These are phyloP conservation scores for Scaptomyza tumidula DNA, from an alignment of 2,888 invertebrate species.

Conservation along the genomic window DNA sequence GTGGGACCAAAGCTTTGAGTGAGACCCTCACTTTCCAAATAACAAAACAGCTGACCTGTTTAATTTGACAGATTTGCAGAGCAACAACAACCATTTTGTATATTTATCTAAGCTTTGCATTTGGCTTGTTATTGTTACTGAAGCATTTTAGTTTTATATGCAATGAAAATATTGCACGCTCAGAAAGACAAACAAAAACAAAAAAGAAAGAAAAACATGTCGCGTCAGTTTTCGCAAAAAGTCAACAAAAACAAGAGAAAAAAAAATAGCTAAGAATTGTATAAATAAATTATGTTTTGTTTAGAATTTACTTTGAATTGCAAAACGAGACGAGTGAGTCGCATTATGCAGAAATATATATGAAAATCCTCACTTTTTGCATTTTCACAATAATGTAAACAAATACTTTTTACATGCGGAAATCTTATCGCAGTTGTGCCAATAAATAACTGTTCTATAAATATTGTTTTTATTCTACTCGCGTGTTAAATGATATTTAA, in stretches of 20 bases:
- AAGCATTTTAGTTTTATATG: constrained; percentile 41
- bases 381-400: constrained; percentile 28
- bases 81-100: constrained; percentile 34
- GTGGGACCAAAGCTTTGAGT: constrained; percentile 57
- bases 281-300: constrained; percentile 40
- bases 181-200: constrained; percentile 19
- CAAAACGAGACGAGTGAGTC: constrained; percentile 16
- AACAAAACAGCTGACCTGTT: constrained; percentile 62
- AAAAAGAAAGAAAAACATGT: not conserved
- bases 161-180: constrained; percentile 7
- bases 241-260: constrained; percentile 25
- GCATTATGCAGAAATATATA: constrained; percentile 9
- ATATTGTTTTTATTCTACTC: not conserved
- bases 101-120: constrained; percentile 55
- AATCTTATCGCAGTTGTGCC: constrained; percentile 1
- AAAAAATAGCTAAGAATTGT: constrained; percentile 21
- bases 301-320: constrained; percentile 45
- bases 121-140: constrained; percentile 33
- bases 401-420: constrained; percentile 12
- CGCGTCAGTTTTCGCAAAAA: constrained; percentile 55
- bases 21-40: constrained; percentile 2
- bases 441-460: not conserved
- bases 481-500: too few relatives aligned
- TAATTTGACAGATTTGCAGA: constrained; percentile 38
- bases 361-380: not conserved